Evolutionary conservation across 37 sponge, comb jelly and placozoan genomes (phyloP).

Genomic region (Diacarnus erythraeanus): DNA sequence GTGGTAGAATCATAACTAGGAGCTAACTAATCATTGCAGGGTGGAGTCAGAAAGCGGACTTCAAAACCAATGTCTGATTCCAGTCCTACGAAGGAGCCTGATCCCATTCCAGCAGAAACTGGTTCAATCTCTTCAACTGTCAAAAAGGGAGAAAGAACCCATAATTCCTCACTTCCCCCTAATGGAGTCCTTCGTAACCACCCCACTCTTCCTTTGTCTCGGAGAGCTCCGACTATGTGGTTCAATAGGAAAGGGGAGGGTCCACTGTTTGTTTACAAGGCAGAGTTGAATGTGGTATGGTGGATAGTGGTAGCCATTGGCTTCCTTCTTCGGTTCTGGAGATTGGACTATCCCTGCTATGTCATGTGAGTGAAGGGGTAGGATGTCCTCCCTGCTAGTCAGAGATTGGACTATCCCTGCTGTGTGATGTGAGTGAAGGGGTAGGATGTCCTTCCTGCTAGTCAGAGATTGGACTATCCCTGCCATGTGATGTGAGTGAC

Average conservation of each 20-base stretch:
- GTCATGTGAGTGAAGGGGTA: slow-evolving; percentile 75
- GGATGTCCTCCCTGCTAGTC: no score
- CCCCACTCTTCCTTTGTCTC: neutral
- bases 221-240: slow-evolving; percentile 24
- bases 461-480: no score
- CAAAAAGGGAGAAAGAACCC: neutral
- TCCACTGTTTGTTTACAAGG: slow-evolving; percentile 11
- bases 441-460: no score
- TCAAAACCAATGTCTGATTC: neutral
- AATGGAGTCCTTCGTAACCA: neutral
- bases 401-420: no score
- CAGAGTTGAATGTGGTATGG: slow-evolving; percentile 42
- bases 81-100: neutral
- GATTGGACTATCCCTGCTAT: slow-evolving; percentile 48
- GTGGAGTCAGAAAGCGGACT: no score
- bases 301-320: slow-evolving; percentile 27
- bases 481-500: no score
- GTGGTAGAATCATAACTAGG: no score
- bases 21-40: no score
- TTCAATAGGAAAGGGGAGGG: slow-evolving; percentile 20
- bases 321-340: slow-evolving; percentile 50
- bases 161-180: no score
- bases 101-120: neutral
- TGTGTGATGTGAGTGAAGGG: no score
- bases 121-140: neutral